These are phyloP conservation scores for Cyphomyrus plagiostoma DNA, from an alignment of 2,113 vertebrate genomes.

Conservation along the genomic window DNA sequence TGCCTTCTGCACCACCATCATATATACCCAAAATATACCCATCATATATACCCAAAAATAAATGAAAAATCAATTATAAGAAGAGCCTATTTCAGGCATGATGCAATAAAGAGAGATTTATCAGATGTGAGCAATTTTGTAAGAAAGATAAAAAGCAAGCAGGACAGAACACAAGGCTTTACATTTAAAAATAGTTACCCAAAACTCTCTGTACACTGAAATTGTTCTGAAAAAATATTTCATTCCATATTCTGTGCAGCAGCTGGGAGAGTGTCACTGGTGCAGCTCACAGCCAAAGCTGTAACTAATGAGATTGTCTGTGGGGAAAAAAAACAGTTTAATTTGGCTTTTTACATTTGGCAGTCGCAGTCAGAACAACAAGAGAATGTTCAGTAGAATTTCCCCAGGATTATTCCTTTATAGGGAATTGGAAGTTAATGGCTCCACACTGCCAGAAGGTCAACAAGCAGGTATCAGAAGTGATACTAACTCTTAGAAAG, in stretches of 20 bases:
- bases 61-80: background rate
- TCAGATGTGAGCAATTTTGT: background rate
- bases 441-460: background rate
- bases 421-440: background rate
- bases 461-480: background rate
- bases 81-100: background rate
- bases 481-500: background rate
- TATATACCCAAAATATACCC: too few relatives aligned
- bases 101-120: background rate
- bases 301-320: constrained; percentile 10
- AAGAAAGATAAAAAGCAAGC: background rate
- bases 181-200: background rate
- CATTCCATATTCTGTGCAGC: background rate
- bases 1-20: too few relatives aligned
- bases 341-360: background rate
- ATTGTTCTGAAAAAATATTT: background rate
- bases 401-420: background rate
- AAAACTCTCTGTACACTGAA: background rate
- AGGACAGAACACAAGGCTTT: background rate
- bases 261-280: background rate
- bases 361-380: background rate
- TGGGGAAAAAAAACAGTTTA: background rate
- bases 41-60: too few relatives aligned
- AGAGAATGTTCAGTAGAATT: background rate
- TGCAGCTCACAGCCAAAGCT: background rate